A percentile compares a stretch with the other conserved stretches of the same genome.
phyloP scores from a whole-genome alignment of 2,113 vertebrate species.

The Paraplagusia blochii region DNA sequence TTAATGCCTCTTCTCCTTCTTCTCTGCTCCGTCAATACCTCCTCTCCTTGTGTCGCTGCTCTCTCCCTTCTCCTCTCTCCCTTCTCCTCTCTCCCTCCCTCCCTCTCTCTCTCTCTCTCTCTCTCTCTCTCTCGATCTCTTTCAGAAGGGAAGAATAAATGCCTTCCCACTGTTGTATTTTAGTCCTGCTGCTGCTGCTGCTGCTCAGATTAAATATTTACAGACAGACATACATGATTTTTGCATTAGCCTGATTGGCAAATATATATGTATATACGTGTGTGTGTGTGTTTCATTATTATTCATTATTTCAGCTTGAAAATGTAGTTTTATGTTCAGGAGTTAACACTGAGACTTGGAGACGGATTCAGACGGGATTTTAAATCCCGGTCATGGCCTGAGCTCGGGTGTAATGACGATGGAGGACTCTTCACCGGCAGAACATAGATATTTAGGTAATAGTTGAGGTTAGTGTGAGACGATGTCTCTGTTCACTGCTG shows the following conservation, averaged over 20 bases:
- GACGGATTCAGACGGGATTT: too few relatives aligned
- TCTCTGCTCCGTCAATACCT: constrained; percentile 31
- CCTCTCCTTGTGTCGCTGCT: constrained; percentile 35
- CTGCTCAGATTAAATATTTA: constrained; percentile 78
- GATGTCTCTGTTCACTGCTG: neutral
- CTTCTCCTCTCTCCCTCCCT: constrained; percentile 49
- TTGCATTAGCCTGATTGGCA: constrained; percentile 79
- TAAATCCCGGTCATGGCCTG: too few relatives aligned
- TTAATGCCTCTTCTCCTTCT: constrained; percentile 52
- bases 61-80: constrained; percentile 31
- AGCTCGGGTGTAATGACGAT: too few relatives aligned
- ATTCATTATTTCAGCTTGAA: constrained; percentile 41
- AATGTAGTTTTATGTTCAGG: neutral
- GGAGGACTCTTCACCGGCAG: too few relatives aligned
- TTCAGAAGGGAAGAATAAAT: constrained; percentile 60
- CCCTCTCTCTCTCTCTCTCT: constrained; percentile 29
- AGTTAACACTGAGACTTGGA: too few relatives aligned
- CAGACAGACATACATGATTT: constrained; percentile 76
- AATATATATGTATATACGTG: constrained; percentile 29
- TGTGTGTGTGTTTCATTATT: constrained; percentile 35
- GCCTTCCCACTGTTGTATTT: constrained; percentile 70
- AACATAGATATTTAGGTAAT: too few relatives aligned
- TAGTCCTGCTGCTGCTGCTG: constrained; percentile 68
- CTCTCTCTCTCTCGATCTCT: constrained; percentile 36
- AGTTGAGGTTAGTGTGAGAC: neutral